Evolutionary conservation across 2,888 invertebrate species (phyloP), one percentile per base, ranked within the genome.

Genomic region (Adelphocoris suturalis): DNA sequence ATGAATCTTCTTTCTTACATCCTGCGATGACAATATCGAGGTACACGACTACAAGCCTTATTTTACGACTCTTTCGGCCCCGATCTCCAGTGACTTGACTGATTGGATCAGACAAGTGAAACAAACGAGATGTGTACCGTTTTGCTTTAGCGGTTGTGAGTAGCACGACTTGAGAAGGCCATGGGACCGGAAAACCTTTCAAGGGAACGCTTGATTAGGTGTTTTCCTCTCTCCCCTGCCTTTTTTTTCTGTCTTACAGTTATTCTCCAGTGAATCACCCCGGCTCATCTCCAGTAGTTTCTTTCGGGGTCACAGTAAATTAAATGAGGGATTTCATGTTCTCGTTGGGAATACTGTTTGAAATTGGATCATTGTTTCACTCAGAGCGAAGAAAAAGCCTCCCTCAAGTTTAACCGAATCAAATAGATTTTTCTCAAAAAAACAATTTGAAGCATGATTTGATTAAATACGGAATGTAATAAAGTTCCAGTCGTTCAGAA

Each of bases 141-240:
- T 80, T 46, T 14, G n/a, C 37, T 80, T 80, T 46, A 80, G 47
- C 78, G 78, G 78, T 80, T 80, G 47, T 47, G 78, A n/a, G 78
- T 37, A n/a, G 37, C 78, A 80, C 78, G 78, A 47, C 47, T 80
- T 80, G n/a, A 47, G 16, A 46, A 80, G 37, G 78, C 68, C 78
- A 80, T 47, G 78, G 78, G 78, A 80, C 78, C 78, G 78, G 78
- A 80, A 80, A 80, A 80, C 78, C 78, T 46, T 46, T 47, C 78
- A 46, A 46, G 78, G 68, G 78, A 80, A 80, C 47, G 78, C 46
- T 80, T 80, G 46, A 80, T 80, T 80, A 80, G 78, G 16, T 47
- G 68, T 68, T 68, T 68, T 80, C 47, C 47, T 80, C 78, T 47
- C 78, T 19, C 47, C 78, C 78, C 46, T 19, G 46, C 47, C 19